Evolutionary conservation across 2,113 vertebrate species (phyloP).

Genomic region (Strix aluco): DNA sequence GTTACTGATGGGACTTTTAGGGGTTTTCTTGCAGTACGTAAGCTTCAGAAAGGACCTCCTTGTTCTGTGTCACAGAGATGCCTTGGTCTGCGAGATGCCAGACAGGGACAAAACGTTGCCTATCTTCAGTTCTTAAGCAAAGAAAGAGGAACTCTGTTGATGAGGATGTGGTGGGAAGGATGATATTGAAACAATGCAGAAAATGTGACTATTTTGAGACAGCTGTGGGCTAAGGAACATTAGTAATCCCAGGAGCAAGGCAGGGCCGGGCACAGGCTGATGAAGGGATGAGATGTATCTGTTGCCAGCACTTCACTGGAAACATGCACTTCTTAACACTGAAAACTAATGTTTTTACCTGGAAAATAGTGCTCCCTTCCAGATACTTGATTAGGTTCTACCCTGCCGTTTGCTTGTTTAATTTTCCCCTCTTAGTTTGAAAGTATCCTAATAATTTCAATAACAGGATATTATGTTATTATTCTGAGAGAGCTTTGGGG

Average conservation of each 20-base stretch:
- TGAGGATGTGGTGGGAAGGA: neutral
- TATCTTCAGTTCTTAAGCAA: neutral
- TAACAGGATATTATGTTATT: neutral
- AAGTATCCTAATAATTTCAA: neutral
- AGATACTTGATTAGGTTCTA: neutral
- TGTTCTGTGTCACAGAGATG: neutral
- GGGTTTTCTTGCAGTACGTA: neutral
- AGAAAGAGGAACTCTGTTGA: neutral
- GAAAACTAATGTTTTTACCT: neutral
- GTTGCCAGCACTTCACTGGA: neutral
- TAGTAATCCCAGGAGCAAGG: neutral
- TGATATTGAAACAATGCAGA: conserved; percentile 19
- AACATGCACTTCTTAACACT: neutral
- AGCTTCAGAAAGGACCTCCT: neutral
- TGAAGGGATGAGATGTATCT: neutral
- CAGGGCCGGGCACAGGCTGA: neutral
- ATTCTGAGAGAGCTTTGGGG: neutral
- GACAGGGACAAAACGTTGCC: neutral
- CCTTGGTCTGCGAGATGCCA: neutral
- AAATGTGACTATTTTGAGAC: neutral
- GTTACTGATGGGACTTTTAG: neutral
- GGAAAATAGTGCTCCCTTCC: neutral
- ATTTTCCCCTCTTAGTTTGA: neutral
- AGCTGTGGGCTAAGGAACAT: conserved; percentile 29
- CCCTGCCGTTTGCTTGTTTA: neutral